phyloP scores from a whole-genome alignment of 64 coral and sea anemone species.

The Anthopleura sola region DNA sequence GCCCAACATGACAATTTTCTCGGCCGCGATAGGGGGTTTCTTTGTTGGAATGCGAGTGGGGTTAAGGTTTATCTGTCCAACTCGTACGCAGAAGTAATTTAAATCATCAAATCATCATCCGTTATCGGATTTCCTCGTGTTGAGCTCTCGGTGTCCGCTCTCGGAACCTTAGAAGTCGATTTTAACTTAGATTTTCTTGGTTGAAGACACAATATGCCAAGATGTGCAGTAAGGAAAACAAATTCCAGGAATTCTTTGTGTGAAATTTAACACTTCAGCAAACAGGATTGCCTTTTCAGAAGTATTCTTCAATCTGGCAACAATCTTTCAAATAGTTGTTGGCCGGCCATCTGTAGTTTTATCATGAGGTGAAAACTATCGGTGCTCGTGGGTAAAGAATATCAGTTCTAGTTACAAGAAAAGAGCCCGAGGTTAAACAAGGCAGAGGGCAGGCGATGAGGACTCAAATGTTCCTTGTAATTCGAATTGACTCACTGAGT shows the following conservation, averaged over 20 bases:
- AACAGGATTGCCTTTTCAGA: background rate
- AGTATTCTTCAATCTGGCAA: background rate
- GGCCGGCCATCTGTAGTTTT: background rate
- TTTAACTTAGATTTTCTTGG: background rate
- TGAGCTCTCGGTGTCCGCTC: background rate
- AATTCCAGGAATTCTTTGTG: slow-evolving; percentile 7
- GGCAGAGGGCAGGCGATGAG: background rate
- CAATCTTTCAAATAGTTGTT: background rate
- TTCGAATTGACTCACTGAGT: background rate
- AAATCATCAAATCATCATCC: slow-evolving; percentile 26
- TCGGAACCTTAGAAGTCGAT: slow-evolving; percentile 10
- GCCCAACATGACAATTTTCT: slow-evolving; percentile 4
- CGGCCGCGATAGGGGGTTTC: slow-evolving; percentile 12
- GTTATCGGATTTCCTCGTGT: slow-evolving; percentile 1
- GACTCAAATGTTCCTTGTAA: background rate
- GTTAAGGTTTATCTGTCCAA: slow-evolving; percentile 1
- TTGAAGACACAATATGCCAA: slow-evolving; percentile 4
- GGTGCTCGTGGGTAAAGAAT: background rate
- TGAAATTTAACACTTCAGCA: background rate
- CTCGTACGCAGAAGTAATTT: slow-evolving; percentile 16
- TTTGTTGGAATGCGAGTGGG: slow-evolving; percentile 10
- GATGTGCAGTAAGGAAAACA: background rate
- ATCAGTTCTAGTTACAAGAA: too few species aligned
- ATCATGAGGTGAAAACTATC: background rate
- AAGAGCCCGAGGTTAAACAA: background rate